phyloP scores from a whole-genome alignment of 2,113 vertebrate species.

The Pterocles orientalis region DNA sequence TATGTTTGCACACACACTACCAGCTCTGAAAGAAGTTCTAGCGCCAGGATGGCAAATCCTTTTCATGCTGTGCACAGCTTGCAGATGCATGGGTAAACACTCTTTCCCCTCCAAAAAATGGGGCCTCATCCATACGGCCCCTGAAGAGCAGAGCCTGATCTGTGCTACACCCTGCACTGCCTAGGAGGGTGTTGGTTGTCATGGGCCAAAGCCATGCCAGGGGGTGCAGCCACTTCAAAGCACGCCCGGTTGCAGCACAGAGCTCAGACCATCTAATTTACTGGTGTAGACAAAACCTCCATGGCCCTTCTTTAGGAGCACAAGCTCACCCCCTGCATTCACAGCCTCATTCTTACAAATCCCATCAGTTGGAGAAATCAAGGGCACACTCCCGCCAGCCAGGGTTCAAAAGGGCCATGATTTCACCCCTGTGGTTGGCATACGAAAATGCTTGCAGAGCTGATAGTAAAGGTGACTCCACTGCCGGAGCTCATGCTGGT shows the following conservation, averaged over 20 bases:
- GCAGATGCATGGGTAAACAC: neutral
- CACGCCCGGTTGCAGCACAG: fast-evolving
- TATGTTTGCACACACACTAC: neutral
- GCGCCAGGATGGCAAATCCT: neutral
- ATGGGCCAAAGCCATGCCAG: neutral
- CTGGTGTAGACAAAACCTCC: neutral
- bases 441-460: neutral
- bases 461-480: neutral
- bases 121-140: neutral
- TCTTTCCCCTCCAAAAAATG: neutral
- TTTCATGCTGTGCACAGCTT: neutral
- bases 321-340: neutral
- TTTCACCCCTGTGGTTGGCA: fast-evolving
- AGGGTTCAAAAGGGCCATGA: neutral
- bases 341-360: neutral
- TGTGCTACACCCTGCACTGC: neutral
- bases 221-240: neutral
- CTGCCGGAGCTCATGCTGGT: neutral
- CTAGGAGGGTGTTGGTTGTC: neutral
- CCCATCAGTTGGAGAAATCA: fast-evolving
- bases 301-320: neutral
- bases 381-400: neutral
- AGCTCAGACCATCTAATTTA: neutral
- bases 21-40: neutral
- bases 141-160: neutral